phyloP scores from a whole-genome alignment of 1,140 invertebrate species.

The Parasteatoda tepidariorum region DNA sequence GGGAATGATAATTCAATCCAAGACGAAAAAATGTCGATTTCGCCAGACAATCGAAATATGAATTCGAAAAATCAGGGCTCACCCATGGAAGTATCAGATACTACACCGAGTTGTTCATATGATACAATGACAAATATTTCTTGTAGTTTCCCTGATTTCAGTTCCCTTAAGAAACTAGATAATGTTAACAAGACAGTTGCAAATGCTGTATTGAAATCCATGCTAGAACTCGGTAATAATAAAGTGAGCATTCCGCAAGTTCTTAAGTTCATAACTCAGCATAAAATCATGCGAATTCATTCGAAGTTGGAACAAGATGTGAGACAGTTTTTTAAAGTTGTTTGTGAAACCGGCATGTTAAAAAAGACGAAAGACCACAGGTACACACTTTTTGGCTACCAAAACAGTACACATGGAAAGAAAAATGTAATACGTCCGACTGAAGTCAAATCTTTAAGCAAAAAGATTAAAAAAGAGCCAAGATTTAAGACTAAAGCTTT shows the following conservation, averaged over 20 bases:
- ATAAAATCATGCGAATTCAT: neutral
- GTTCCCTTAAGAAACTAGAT: neutral
- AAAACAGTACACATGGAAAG: too few species aligned
- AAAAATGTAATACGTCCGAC: too few species aligned
- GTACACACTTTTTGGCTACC: too few species aligned
- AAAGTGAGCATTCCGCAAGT: neutral
- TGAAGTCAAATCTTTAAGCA: too few species aligned
- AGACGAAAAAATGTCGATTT: too few species aligned
- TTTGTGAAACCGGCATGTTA: neutral
- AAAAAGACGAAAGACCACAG: too few species aligned
- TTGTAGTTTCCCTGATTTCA: neutral
- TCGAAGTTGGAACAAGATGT: constrained; percentile 12
- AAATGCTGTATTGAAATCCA: neutral
- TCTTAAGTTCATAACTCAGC: neutral
- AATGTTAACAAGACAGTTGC: neutral
- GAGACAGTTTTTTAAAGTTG: neutral
- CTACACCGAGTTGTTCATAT: neutral
- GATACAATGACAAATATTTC: too few species aligned
- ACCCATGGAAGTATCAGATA: neutral
- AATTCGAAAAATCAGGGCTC: too few species aligned
- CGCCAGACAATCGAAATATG: too few species aligned
- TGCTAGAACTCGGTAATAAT: neutral
- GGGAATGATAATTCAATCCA: too few species aligned
- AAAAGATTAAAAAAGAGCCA: too few species aligned
- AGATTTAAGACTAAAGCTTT: too few species aligned